These are phyloP conservation scores for Glomeris marginata DNA, from an alignment of 2,888 invertebrate genomes.

Conservation along the genomic window DNA sequence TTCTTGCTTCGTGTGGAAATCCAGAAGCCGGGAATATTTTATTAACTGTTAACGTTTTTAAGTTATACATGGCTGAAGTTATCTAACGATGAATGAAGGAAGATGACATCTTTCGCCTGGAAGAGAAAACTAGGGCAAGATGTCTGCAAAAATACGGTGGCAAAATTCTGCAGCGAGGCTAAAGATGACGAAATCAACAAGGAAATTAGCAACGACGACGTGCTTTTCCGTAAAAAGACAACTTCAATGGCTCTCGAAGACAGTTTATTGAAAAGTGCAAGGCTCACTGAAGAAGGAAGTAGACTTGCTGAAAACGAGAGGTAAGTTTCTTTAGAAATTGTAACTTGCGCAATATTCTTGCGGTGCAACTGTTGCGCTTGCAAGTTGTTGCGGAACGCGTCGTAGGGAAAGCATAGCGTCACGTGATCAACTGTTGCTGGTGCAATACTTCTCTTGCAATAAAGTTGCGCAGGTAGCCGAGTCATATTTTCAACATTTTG, in stretches of 20 bases:
- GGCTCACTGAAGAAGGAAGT: constrained; percentile 26
- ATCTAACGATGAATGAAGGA: neutral
- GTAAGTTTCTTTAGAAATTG: no score
- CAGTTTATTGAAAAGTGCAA: constrained; percentile 22
- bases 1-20: no score
- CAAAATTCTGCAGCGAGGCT: constrained; percentile 22
- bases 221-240: constrained; percentile 13
- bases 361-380: no score
- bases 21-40: no score
- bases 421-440: no score
- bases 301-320: constrained; percentile 27
- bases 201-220: constrained; percentile 21
- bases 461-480: no score
- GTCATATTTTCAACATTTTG: neutral
- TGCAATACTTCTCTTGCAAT: no score
- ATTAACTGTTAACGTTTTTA: neutral
- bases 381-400: neutral
- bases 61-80: neutral
- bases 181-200: constrained; percentile 22
- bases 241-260: constrained; percentile 25
- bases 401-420: no score
- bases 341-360: no score
- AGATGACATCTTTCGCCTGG: constrained; percentile 25
- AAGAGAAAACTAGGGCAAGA: constrained; percentile 26
- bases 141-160: constrained; percentile 20